A percentile compares a stretch with the other conserved stretches of the same genome.
Conservation (phyloP, 92 coral and sea anemone genomes). For the Porites divaricata region DNA sequence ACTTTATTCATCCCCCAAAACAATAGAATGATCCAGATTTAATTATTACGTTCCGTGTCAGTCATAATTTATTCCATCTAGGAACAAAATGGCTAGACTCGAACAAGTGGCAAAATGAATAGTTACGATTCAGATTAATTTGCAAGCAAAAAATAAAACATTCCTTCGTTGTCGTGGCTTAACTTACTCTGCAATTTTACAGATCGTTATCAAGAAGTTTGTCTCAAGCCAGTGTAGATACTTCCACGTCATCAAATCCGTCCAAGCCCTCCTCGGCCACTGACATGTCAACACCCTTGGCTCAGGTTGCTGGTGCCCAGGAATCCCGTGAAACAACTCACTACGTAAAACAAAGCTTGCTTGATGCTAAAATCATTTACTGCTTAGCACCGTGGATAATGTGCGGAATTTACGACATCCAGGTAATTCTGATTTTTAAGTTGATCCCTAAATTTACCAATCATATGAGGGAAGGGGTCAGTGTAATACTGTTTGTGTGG, state of each 20-base stretch:
- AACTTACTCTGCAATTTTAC: not conserved
- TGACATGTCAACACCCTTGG: conserved; percentile 7
- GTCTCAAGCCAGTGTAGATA: conserved; percentile 26
- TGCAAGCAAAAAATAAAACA: not conserved
- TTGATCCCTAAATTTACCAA: not conserved
- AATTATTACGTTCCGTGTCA: no score
- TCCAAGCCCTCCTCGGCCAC: conserved; percentile 1
- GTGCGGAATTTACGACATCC: conserved; percentile 84
- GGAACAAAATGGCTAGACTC: not conserved
- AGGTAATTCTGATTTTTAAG: conserved; percentile 31
- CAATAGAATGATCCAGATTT: no score
- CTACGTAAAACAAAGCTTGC: conserved; percentile 70
- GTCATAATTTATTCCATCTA: no score
- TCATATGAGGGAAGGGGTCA: no score
- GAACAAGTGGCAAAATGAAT: not conserved
- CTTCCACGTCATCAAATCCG: conserved; percentile 15
- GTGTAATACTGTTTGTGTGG: no score
- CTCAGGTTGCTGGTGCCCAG: conserved; percentile 28
- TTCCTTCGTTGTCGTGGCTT: not conserved
- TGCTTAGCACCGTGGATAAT: conserved; percentile 84
- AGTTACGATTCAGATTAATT: not conserved
- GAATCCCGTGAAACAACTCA: conserved; percentile 59
- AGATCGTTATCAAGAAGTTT: conserved; percentile 30
- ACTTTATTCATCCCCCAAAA: no score
- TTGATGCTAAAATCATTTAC: conserved; percentile 63